Conservation (phyloP, 2,797 vertebrate genomes). For the Pangasius larnaudii region DNA sequence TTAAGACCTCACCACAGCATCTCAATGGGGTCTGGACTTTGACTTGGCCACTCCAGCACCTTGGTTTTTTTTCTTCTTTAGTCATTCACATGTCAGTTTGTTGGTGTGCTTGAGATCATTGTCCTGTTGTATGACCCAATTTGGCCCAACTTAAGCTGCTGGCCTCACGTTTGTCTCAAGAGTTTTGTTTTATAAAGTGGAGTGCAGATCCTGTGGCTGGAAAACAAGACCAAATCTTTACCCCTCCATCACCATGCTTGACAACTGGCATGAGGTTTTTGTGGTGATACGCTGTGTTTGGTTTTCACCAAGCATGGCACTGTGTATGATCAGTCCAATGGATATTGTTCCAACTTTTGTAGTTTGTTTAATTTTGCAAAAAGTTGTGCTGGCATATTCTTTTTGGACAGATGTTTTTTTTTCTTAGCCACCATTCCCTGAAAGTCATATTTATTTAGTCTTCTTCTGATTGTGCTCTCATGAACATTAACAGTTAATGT, state of each 20-base stretch:
- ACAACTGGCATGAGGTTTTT: no score
- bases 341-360: no score
- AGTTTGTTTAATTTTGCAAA: no score
- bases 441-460: no score
- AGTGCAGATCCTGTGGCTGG: neutral
- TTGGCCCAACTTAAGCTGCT: neutral
- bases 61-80: neutral
- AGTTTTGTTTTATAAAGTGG: neutral
- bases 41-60: neutral
- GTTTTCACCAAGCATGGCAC: no score
- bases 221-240: no score
- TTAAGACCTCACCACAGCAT: neutral
- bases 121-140: neutral
- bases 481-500: neutral
- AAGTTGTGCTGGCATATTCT: no score
- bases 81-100: neutral
- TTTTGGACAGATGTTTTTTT: no score
- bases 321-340: no score
- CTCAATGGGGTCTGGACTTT: neutral
- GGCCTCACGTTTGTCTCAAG: neutral
- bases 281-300: no score
- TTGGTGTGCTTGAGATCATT: neutral
- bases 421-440: no score
- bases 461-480: neutral
- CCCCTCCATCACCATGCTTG: no score